phyloP scores from a whole-genome alignment of 2,797 vertebrate genomes.

The Rhinoraja longicauda region DNA sequence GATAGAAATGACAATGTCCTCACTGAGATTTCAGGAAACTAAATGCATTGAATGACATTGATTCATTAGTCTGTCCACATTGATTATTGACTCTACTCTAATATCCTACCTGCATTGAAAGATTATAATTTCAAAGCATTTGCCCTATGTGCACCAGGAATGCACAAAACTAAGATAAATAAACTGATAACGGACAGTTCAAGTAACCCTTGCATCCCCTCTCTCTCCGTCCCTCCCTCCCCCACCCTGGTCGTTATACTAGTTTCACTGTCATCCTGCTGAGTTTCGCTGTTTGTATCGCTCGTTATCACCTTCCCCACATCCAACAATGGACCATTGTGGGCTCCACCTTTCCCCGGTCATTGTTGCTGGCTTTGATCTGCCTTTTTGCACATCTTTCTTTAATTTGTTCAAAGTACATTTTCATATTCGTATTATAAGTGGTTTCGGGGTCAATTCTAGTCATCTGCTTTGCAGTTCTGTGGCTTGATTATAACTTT shows the following conservation, averaged over 20 bases:
- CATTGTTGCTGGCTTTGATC: too few species aligned
- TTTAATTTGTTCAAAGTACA: too few species aligned
- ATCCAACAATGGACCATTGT: too few species aligned
- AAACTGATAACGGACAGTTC: neutral
- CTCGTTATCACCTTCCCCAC: too few species aligned
- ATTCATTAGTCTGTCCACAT: neutral
- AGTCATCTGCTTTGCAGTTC: neutral
- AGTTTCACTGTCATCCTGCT: too few species aligned
- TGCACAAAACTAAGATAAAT: neutral
- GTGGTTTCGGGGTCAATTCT: conserved; percentile 13
- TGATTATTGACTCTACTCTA: neutral
- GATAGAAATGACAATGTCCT: neutral
- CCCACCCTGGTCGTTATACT: too few species aligned
- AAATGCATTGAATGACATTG: neutral
- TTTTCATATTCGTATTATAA: neutral
- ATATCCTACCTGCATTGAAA: neutral
- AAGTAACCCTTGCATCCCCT: too few species aligned
- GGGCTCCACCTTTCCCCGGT: too few species aligned
- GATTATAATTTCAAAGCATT: neutral
- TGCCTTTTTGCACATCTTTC: too few species aligned
- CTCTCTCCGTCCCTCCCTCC: too few species aligned
- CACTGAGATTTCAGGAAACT: neutral
- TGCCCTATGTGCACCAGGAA: neutral
- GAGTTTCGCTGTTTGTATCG: too few species aligned
- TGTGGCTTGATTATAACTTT: neutral